phyloP scores from a whole-genome alignment of 2,888 invertebrate species.

The Chaitophorus viminalis region DNA sequence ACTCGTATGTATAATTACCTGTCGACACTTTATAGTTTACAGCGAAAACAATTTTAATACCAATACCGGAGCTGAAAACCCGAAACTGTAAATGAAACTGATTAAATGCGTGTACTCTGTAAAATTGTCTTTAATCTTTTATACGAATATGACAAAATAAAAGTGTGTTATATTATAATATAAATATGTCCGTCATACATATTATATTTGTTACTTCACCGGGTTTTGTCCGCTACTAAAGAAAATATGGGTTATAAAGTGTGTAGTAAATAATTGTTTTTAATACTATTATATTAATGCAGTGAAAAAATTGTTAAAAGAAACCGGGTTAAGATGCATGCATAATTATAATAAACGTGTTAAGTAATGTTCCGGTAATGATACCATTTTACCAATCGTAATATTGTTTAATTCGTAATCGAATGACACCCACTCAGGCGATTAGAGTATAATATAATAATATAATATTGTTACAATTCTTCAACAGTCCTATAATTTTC shows the following conservation, averaged over 20 bases:
- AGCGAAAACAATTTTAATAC: background rate
- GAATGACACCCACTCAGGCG: background rate
- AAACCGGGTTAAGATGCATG: background rate
- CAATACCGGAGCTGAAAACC: background rate
- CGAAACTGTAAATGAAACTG: background rate
- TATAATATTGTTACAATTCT: background rate
- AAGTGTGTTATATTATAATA: too few relatives aligned
- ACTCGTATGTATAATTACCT: conserved; percentile 12
- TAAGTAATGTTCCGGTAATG: background rate
- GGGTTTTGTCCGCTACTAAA: too few relatives aligned
- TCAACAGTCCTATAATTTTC: background rate
- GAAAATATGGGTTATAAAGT: too few relatives aligned
- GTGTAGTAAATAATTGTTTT: background rate
- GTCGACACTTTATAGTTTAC: background rate
- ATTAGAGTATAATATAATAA: too few relatives aligned
- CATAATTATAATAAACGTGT: background rate
- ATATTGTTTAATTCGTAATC: background rate
- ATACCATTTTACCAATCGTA: background rate
- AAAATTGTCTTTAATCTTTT: background rate
- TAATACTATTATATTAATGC: background rate
- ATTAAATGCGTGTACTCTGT: conserved; percentile 10
- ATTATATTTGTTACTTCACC: background rate
- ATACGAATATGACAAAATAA: too few relatives aligned
- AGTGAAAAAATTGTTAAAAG: background rate
- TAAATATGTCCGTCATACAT: background rate